These are phyloP conservation scores for Coelinius sp. DNA, from an alignment of 2,888 invertebrate species.

Conservation along the genomic window DNA sequence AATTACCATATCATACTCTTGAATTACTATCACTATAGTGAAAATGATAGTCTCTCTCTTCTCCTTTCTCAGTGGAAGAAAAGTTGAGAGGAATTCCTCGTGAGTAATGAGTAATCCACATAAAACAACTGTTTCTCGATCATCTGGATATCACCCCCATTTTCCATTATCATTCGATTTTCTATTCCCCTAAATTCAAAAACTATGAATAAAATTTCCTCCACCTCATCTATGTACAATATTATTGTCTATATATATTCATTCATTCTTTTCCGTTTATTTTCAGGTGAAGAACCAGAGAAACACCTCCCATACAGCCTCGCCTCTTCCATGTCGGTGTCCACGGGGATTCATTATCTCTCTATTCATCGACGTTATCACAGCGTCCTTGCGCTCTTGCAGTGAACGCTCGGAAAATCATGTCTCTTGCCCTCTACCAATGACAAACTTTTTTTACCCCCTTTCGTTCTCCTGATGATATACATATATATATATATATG, in stretches of 20 bases:
- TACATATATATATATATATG: background rate
- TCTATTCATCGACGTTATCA: slow-evolving; percentile 68
- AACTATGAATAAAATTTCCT: slow-evolving; percentile 2
- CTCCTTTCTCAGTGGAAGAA: no score
- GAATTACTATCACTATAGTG: background rate
- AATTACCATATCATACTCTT: background rate
- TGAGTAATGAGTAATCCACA: no score
- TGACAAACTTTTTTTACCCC: slow-evolving; percentile 20
- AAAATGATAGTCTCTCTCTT: no score
- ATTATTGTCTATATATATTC: slow-evolving; percentile 30
- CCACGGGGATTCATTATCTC: slow-evolving; percentile 70
- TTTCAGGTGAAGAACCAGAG: slow-evolving; percentile 54
- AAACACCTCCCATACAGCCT: slow-evolving; percentile 63
- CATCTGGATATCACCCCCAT: no score
- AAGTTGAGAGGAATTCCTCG: background rate
- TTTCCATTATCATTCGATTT: background rate
- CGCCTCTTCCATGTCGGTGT: slow-evolving; percentile 70
- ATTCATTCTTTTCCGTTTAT: slow-evolving; percentile 48
- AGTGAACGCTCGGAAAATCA: slow-evolving; percentile 45
- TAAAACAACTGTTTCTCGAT: no score
- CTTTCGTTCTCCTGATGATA: background rate
- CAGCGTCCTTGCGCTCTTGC: slow-evolving; percentile 47
- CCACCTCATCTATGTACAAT: background rate
- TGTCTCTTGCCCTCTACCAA: slow-evolving; percentile 32
- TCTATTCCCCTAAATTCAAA: background rate